Conservation (phyloP, 1,140 invertebrate species). For the Drosophila varians region DNA sequence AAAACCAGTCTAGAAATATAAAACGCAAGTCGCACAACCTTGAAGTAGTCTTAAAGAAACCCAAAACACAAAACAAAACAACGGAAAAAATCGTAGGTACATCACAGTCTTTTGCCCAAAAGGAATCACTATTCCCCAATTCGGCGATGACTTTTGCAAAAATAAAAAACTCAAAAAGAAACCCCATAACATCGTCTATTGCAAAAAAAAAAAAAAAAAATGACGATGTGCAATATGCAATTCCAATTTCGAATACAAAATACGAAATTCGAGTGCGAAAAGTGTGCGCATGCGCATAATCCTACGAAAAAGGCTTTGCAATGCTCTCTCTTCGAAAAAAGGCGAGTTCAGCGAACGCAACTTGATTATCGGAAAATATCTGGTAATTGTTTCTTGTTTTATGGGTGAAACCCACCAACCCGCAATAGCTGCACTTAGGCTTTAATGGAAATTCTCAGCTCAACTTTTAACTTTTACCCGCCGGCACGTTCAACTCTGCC, state of each 20-base stretch:
- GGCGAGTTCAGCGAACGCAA: constrained; percentile 34
- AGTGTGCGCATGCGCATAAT: constrained; percentile 21
- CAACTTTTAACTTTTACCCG: constrained; percentile 67
- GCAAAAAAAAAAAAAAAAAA: constrained; percentile 16
- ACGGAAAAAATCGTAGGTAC: constrained; percentile 10
- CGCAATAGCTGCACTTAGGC: constrained; percentile 20
- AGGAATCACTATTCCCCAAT: constrained; percentile 63
- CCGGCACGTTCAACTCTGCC: constrained; percentile 49
- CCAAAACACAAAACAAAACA: constrained; percentile 43
- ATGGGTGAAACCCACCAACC: constrained; percentile 33
- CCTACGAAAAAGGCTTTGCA: constrained; percentile 34
- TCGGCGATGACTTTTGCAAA: constrained; percentile 50
- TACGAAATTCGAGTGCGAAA: constrained; percentile 25
- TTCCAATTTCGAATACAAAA: constrained; percentile 37
- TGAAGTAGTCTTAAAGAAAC: constrained; percentile 70
- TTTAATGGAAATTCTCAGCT: constrained; percentile 59
- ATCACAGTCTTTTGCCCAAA: constrained; percentile 28
- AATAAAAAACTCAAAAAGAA: constrained; percentile 25
- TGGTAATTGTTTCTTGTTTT: constrained; percentile 44
- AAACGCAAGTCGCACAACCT: constrained; percentile 63
- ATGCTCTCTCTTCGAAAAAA: constrained; percentile 8
- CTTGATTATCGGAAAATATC: constrained; percentile 48
- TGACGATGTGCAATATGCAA: constrained; percentile 58
- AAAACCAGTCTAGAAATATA: constrained; percentile 75
- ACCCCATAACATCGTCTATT: constrained; percentile 14